phyloP scores from a whole-genome alignment of 2,113 vertebrate species.

The Micronycteris hirsuta region DNA sequence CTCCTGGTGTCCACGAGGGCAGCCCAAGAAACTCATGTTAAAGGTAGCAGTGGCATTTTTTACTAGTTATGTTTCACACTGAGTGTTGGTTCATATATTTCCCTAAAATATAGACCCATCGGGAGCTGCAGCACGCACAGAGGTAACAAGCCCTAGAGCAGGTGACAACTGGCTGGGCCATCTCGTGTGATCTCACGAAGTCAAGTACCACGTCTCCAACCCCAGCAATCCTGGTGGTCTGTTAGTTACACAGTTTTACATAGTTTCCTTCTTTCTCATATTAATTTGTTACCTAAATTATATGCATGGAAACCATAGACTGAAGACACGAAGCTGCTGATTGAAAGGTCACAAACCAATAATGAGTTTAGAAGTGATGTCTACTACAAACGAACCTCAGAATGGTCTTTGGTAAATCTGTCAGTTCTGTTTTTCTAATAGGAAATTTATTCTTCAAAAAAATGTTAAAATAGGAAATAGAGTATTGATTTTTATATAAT shows the following conservation, averaged over 20 bases:
- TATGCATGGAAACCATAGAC: background rate
- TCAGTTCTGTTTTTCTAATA: background rate
- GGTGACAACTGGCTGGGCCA: too few species aligned
- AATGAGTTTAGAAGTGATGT: background rate
- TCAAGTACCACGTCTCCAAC: background rate
- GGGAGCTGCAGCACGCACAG: background rate
- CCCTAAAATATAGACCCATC: background rate
- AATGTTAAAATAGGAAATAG: background rate
- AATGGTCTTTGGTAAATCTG: background rate
- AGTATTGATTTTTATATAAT: background rate
- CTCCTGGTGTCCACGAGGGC: background rate
- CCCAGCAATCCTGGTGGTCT: background rate
- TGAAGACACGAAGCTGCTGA: background rate
- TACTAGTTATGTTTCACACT: background rate
- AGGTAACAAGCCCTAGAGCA: background rate
- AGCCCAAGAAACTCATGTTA: background rate
- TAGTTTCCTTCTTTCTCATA: background rate
- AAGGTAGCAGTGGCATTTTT: background rate
- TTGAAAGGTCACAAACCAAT: background rate
- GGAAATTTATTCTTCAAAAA: constrained; percentile 6
- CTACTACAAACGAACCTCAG: background rate
- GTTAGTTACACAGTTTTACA: background rate
- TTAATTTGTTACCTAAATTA: background rate
- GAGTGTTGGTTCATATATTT: background rate
- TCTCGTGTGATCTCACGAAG: too few species aligned